Percentiles rank a stretch among this genome's conserved stretches.
These are phyloP conservation scores for Flexamia atlantica DNA, from an alignment of 2,888 invertebrate species.

Conservation along the genomic window DNA sequence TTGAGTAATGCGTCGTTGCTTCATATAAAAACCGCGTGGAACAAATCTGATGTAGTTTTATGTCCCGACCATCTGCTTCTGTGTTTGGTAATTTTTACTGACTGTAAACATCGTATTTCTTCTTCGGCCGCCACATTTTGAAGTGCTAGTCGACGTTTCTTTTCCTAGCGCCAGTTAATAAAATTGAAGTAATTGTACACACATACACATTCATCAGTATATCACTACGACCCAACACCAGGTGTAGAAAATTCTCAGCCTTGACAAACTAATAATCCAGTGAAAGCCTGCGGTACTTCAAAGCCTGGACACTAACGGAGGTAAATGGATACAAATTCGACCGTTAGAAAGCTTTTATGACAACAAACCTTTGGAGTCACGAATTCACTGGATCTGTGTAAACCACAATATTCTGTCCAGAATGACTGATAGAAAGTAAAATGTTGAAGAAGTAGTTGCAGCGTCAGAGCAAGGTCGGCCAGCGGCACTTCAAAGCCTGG, in stretches of 20 bases:
- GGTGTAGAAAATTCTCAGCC: constrained; percentile 30
- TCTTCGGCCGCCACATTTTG: background rate
- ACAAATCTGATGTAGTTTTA: constrained; percentile 3
- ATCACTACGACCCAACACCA: background rate
- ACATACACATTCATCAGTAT: too few species aligned
- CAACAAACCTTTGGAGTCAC: constrained; percentile 5
- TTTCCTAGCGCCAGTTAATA: too few species aligned
- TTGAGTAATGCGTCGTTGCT: constrained; percentile 16
- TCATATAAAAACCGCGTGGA: constrained; percentile 17
- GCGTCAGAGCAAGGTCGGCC: too few species aligned
- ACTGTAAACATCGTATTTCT: background rate
- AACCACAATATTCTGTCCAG: background rate
- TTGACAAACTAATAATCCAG: constrained; percentile 35
- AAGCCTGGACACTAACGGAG: background rate
- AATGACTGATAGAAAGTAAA: constrained; percentile 50
- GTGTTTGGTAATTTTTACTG: background rate
- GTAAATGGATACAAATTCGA: constrained; percentile 4
- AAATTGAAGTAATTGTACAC: too few species aligned
- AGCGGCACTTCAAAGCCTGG: background rate
- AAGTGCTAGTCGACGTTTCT: too few species aligned
- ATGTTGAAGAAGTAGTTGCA: constrained; percentile 39
- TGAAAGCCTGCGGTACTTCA: constrained; percentile 21
- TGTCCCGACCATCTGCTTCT: constrained; percentile 1
- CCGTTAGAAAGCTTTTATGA: constrained; percentile 15
- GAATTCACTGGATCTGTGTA: background rate